Evolutionary conservation across 1,140 invertebrate species (phyloP).

Genomic region (Temnothorax curvispinosus): DNA sequence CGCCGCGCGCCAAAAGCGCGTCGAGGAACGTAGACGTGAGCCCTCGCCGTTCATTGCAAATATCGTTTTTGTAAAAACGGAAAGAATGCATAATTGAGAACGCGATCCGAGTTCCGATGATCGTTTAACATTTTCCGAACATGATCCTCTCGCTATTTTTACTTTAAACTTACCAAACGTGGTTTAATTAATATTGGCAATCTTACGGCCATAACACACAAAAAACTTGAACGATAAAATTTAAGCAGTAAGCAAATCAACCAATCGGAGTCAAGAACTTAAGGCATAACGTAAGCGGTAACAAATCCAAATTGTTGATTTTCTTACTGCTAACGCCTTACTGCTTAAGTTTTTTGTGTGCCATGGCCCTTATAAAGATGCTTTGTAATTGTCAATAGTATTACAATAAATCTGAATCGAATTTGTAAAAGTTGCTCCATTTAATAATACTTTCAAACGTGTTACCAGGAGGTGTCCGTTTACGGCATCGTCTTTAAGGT

Average conservation of each 20-base stretch:
- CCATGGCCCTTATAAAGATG: neutral
- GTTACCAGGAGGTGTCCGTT: neutral
- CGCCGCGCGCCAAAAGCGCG: constrained; percentile 5
- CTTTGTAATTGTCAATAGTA: neutral
- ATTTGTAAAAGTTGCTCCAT: neutral
- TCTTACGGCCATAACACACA: neutral
- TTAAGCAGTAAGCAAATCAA: too few species aligned
- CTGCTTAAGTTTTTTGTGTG: too few species aligned
- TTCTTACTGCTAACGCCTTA: too few species aligned
- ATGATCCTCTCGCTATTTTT: neutral
- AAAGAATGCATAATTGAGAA: neutral
- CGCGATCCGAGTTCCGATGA: neutral
- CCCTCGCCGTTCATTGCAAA: neutral
- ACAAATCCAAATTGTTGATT: too few species aligned
- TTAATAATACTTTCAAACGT: neutral
- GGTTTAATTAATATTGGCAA: neutral
- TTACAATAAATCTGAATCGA: neutral
- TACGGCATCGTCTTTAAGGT: neutral
- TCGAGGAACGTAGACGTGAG: neutral
- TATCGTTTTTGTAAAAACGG: neutral
- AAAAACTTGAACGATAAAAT: too few species aligned
- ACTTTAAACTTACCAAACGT: neutral
- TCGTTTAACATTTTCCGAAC: neutral
- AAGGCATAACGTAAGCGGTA: too few species aligned
- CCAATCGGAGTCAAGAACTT: too few species aligned